phyloP scores from a whole-genome alignment of 2,888 invertebrate genomes.

The Mythimna pallens region DNA sequence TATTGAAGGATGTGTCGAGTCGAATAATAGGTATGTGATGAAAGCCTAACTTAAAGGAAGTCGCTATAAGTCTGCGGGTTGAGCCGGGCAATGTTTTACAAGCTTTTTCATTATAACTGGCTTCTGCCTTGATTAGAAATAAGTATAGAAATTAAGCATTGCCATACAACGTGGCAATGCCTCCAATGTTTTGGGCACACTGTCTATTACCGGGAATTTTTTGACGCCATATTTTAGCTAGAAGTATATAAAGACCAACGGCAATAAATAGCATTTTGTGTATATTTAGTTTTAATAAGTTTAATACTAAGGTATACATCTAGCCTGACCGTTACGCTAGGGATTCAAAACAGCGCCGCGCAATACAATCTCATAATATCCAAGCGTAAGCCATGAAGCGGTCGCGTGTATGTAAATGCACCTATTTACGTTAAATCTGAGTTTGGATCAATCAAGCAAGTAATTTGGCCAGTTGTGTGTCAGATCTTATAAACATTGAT shows the following conservation, averaged over 20 bases:
- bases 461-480: conserved; percentile 22
- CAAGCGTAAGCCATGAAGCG: not conserved
- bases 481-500: conserved; percentile 8
- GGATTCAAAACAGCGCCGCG: not conserved
- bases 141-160: too few relatives aligned
- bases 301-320: not conserved
- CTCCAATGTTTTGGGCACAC: too few relatives aligned
- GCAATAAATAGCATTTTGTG: too few relatives aligned
- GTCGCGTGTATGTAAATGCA: conserved; percentile 32
- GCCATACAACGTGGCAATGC: too few relatives aligned
- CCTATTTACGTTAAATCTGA: conserved; percentile 16
- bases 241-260: too few relatives aligned
- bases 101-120: too few relatives aligned
- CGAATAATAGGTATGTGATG: too few relatives aligned
- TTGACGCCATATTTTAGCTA: too few relatives aligned
- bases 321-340: not conserved
- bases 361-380: not conserved
- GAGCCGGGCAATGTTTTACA: too few relatives aligned
- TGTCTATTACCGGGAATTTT: too few relatives aligned
- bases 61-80: not conserved
- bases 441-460: conserved; percentile 28
- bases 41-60: not conserved
- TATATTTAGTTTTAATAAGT: too few relatives aligned
- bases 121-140: too few relatives aligned
- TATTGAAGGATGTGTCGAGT: not conserved